Conservation (phyloP, 2,113 vertebrate genomes). For the Emberiza fucata region DNA sequence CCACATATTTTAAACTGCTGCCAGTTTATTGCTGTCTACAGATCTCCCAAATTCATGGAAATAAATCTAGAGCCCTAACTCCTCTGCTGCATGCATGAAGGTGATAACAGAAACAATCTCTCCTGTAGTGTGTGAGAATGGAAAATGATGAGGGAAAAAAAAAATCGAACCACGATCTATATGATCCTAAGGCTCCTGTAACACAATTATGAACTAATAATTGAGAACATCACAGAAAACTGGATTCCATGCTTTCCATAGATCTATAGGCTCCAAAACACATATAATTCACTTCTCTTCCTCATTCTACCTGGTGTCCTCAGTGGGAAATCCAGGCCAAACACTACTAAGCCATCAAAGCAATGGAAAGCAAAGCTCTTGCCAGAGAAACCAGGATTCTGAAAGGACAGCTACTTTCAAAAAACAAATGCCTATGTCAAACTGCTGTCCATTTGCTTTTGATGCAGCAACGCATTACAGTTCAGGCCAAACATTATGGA, state of each 20-base stretch:
- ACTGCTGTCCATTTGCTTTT: neutral
- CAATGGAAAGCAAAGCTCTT: neutral
- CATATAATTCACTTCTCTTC: neutral
- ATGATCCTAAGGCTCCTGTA: neutral
- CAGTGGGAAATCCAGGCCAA: neutral
- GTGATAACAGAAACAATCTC: neutral
- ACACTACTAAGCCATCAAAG: neutral
- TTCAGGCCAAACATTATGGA: neutral
- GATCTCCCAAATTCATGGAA: neutral
- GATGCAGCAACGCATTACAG: neutral
- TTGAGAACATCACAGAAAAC: neutral
- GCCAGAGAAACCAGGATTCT: neutral
- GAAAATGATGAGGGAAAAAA: neutral
- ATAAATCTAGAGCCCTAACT: neutral
- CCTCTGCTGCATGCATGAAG: neutral
- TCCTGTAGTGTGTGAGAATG: neutral
- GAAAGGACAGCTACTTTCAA: neutral
- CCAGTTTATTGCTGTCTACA: neutral
- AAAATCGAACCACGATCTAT: neutral
- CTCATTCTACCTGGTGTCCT: neutral
- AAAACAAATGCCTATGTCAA: neutral
- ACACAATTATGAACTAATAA: neutral
- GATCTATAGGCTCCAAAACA: neutral
- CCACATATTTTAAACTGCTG: slow-evolving; percentile 2
- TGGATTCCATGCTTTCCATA: neutral